A percentile compares a stretch with the other conserved stretches of the same genome.
These are phyloP conservation scores for Nomada lathburiana DNA, from an alignment of 2,888 invertebrate genomes.

Conservation along the genomic window DNA sequence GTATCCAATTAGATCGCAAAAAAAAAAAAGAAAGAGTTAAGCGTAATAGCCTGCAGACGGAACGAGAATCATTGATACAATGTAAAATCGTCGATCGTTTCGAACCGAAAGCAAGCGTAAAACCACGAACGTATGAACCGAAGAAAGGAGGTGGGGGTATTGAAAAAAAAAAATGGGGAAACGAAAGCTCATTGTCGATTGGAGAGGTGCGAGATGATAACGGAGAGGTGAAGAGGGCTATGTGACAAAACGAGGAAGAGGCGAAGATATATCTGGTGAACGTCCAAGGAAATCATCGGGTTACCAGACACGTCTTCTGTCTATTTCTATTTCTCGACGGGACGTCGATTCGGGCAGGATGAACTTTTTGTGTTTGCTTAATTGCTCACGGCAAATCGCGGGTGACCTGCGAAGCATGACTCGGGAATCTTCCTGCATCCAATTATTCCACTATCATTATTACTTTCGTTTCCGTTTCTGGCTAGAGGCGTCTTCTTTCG, in stretches of 20 bases:
- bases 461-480: too few relatives aligned
- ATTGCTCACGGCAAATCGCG: constrained; percentile 56
- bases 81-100: constrained; percentile 9
- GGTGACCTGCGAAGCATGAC: constrained; percentile 62
- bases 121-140: background rate
- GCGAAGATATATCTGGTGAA: constrained; percentile 23
- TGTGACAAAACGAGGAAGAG: background rate
- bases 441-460: constrained; percentile 3
- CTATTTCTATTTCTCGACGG: constrained; percentile 11
- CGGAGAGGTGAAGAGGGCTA: constrained; percentile 3
- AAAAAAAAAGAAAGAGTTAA: background rate
- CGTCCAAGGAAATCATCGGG: constrained; percentile 41
- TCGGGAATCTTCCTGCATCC: constrained; percentile 56
- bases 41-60: constrained; percentile 1
- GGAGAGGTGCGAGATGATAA: constrained; percentile 76
- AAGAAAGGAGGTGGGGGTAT: background rate
- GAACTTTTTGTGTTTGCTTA: constrained; percentile 42
- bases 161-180: constrained; percentile 1
- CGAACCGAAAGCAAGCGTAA: background rate
- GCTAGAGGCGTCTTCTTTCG: background rate
- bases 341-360: constrained; percentile 41
- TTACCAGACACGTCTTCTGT: constrained; percentile 31
- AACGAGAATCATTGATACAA: background rate
- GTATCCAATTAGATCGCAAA: constrained; percentile 30
- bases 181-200: constrained; percentile 72